These are phyloP conservation scores for Phrynosoma platyrhinos DNA, from an alignment of 2,113 vertebrate genomes.

Conservation along the genomic window DNA sequence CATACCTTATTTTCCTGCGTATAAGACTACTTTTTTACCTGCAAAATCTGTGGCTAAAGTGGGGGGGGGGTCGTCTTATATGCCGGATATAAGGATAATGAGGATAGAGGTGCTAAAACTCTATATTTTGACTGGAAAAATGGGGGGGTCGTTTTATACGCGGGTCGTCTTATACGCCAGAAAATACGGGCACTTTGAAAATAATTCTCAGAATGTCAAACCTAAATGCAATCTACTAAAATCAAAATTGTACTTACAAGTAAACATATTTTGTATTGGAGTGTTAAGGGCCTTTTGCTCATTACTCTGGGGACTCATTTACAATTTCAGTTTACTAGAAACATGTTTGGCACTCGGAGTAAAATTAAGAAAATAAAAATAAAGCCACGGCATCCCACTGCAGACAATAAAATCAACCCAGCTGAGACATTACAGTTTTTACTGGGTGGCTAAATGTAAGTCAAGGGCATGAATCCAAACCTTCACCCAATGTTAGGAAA, in stretches of 20 bases:
- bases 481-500: neutral
- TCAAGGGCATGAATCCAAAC: neutral
- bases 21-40: too few relatives aligned
- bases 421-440: neutral
- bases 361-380: constrained; percentile 10
- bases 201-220: neutral
- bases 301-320: constrained; percentile 10
- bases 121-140: too few relatives aligned
- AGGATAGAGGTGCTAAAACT: too few relatives aligned
- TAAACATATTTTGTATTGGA: constrained; percentile 9
- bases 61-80: too few relatives aligned
- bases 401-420: neutral
- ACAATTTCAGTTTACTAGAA: neutral
- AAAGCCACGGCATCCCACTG: neutral
- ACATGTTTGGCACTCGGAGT: neutral
- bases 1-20: too few relatives aligned
- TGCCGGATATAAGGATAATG: too few relatives aligned
- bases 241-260: neutral
- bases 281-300: neutral
- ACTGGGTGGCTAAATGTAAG: neutral
- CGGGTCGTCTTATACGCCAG: too few relatives aligned
- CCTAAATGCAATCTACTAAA: neutral
- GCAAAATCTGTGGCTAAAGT: too few relatives aligned
- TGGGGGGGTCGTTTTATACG: too few relatives aligned
- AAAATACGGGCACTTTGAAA: too few relatives aligned